Evolutionary conservation across 2,797 vertebrate genomes (phyloP), one percentile per base, ranked within the genome.

Genomic region (Natrix natrix): DNA sequence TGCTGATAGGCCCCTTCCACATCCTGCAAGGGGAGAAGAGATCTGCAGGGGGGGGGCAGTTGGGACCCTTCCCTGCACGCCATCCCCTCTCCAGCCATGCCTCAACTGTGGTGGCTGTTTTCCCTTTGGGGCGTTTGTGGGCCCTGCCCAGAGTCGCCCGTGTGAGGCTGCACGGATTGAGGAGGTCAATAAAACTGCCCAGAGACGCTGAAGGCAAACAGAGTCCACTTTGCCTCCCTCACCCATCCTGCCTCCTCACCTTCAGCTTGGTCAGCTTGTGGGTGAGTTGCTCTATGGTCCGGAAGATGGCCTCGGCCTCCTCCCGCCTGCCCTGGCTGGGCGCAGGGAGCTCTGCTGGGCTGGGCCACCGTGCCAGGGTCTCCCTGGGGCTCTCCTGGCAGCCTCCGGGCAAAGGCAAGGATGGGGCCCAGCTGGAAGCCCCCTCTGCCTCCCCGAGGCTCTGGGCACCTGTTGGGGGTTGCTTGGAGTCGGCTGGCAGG

Each of bases 241-340:
- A 1, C 26, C 1, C 43, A 6, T 20, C 0, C 37, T 3, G 16
- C 0, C 95, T 96, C 0, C 95, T 96, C 66, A 98, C 97, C 96
- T 97, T 97, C 32, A 98, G 96, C 94, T 95, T 96, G 92, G 93
- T 93, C 92, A 98, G 96, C 91, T 98, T 98, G 88, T 94, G 69
- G 0, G 95, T 96, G 22, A 98, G 97, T 93, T 97, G 97, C 57
- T 97, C 96, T 0, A 98, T 97, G 89, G 97, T 97, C 26, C 11
- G 94, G 93, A 97, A 98, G 96, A 98, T 96, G 37, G 93, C 52
- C 59, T 96, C 32, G 32, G 32, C 96, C 5, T 96, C 48, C 0
- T 97, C 97, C 17, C 59, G 93, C 74, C 92, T 69, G 32, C 92
- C 93, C 90, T 96, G 93, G 60, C 91, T 63, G 0, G 95, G 91